Conservation (phyloP, 53 echinoderm and acorn worm species). For the Crossaster papposus region DNA sequence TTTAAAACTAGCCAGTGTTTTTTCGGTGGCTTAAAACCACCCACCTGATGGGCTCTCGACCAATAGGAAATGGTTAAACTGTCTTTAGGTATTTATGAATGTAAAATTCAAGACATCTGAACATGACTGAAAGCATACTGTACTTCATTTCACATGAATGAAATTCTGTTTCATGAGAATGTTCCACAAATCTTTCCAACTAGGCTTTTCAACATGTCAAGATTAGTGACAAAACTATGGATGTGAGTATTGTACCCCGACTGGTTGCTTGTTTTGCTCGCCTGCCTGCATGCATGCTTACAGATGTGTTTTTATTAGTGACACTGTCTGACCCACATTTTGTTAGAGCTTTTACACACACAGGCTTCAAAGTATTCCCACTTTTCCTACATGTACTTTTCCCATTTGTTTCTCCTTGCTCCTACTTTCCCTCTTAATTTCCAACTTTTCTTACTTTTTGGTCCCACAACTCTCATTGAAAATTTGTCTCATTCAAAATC, state of each 20-base stretch:
- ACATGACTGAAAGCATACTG: not conserved
- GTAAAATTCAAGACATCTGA: not conserved
- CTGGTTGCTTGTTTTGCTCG: not conserved
- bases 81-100: too few species aligned
- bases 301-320: not conserved
- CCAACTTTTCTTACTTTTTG: too few species aligned
- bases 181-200: not conserved
- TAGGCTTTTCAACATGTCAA: slow-evolving; percentile 29
- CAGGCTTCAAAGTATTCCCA: too few species aligned
- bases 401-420: too few species aligned
- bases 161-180: not conserved
- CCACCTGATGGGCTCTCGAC: too few species aligned
- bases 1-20: too few species aligned
- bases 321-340: not conserved
- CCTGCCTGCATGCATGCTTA: not conserved
- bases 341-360: not conserved
- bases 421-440: too few species aligned
- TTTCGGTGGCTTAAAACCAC: too few species aligned
- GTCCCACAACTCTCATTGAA: too few species aligned
- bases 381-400: too few species aligned
- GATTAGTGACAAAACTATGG: slow-evolving; percentile 54
- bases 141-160: not conserved
- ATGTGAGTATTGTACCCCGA: slow-evolving; percentile 44
- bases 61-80: too few species aligned
- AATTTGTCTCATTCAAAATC: too few species aligned